Evolutionary conservation across 2,113 vertebrate genomes (phyloP).

Genomic region (Syrrhaptes paradoxus): DNA sequence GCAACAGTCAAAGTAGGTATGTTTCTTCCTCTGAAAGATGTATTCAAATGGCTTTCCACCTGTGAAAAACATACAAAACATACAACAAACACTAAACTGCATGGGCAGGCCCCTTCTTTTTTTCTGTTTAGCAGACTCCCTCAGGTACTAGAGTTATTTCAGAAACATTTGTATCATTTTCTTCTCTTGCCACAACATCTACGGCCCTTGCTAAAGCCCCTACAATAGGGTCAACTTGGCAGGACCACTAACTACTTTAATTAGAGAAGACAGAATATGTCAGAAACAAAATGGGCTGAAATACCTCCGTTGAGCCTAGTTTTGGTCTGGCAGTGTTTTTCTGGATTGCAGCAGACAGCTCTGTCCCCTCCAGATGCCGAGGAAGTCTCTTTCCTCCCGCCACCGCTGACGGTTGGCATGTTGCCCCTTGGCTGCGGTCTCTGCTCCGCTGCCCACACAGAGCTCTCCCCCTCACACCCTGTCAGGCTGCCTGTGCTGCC

Average conservation of each 20-base stretch:
- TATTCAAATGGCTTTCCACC: neutral
- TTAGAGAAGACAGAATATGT: neutral
- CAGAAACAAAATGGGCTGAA: neutral
- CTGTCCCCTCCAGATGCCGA: accelerated
- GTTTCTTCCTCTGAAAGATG: neutral
- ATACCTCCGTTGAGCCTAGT: neutral
- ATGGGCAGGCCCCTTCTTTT: neutral
- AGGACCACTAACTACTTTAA: neutral
- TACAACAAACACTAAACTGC: neutral
- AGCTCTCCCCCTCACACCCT: neutral
- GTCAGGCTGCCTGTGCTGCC: neutral
- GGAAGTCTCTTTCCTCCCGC: neutral
- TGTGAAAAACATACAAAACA: neutral
- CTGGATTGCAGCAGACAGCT: neutral
- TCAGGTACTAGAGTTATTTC: neutral
- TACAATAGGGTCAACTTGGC: neutral
- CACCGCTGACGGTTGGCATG: neutral
- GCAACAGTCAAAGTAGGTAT: neutral
- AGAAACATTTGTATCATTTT: neutral
- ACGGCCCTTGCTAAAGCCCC: neutral
- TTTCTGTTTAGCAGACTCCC: neutral
- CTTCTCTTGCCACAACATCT: neutral
- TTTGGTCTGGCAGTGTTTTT: neutral
- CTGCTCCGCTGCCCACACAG: neutral
- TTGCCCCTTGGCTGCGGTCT: neutral